Base-by-base conservation (phyloP, 1,140 invertebrate genomes). In the Pseudomyrmex cubaensis region DNA sequence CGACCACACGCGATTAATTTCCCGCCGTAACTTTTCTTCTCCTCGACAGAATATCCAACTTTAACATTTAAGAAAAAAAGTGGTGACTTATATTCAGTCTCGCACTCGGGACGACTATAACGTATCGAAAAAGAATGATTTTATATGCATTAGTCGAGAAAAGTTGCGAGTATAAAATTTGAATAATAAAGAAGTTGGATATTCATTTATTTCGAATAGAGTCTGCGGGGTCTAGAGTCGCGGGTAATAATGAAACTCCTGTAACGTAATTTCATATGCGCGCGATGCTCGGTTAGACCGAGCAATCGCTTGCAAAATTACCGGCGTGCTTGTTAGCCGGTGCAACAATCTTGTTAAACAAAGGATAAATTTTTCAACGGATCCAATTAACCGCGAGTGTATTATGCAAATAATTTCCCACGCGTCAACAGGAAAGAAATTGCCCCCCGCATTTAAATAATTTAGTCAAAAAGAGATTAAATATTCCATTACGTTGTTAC, bases 401-500 rank as follows among this genome's bases (percentile, higher is more conserved):
- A 77, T 73, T 44, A 70, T 64, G 73, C 56, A 61, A 61, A 61
- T 77, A 56, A 63, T 87, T 74, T 66, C 62, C 52, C 56, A 84
- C 86, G 67, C 85, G 83, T 78, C 70, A 84, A 54, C 61, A 66
- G 9, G 61, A 75, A 78, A 84, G 67, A 70, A 80, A 70, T 70
- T 80, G 22, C 66, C 35, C 59, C 54, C 76, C 15, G 46, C 87
- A 84, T 87, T 87, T 87, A 87, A 87, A 87, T 78, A 77, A 83
- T 59, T 72, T 59, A 73, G 67, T 87, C 61, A 78, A 87, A 87
- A 84, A 78, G 85, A 72, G 82, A 87, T 87, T 87, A 87, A 87
- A 87, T 87, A 86, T 87, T 87, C 85, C 73, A 83, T 87, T 87
- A 86, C 78, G 66, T 70, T 56, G 85, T 56, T 80, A 80, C 76